A percentile compares a stretch with the other conserved stretches of the same genome.
Conservation (phyloP, 2,888 invertebrate species). For the Meghimatium bilineatum region DNA sequence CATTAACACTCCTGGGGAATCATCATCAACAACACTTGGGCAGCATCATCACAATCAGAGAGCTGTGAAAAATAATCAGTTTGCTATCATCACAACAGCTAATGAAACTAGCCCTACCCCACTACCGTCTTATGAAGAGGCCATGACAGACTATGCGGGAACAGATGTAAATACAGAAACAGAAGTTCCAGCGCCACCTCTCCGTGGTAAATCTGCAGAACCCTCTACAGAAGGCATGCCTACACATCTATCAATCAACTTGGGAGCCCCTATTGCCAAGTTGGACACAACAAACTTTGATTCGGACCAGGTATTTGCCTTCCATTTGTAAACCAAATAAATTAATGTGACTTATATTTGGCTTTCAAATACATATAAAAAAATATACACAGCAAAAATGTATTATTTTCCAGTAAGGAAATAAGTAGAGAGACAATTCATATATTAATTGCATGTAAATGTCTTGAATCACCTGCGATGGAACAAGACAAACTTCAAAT, state of each 20-base stretch:
- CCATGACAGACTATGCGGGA: conserved; percentile 37
- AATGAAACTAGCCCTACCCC: conserved; percentile 48
- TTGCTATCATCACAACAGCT: background rate
- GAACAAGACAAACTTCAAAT: too few species aligned
- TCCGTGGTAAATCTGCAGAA: conserved; percentile 57
- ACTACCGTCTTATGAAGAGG: conserved; percentile 64
- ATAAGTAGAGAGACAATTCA: too few species aligned
- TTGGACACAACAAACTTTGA: conserved; percentile 46
- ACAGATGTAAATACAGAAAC: conserved; percentile 46
- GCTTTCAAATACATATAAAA: too few species aligned
- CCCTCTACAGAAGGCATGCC: background rate
- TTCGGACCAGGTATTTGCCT: conserved; percentile 60
- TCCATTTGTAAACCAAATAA: background rate
- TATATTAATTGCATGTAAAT: too few species aligned
- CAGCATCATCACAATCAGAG: conserved; percentile 20
- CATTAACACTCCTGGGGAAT: background rate
- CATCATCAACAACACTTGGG: background rate
- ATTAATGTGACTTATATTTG: too few species aligned
- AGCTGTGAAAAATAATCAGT: background rate
- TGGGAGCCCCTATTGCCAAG: conserved; percentile 29
- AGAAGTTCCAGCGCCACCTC: conserved; percentile 63
- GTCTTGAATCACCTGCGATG: too few species aligned
- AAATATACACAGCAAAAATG: too few species aligned
- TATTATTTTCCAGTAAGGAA: too few species aligned
- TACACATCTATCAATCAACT: background rate